These are phyloP conservation scores for Heliconius ismenius DNA, from an alignment of 2,888 invertebrate species.

Conservation along the genomic window DNA sequence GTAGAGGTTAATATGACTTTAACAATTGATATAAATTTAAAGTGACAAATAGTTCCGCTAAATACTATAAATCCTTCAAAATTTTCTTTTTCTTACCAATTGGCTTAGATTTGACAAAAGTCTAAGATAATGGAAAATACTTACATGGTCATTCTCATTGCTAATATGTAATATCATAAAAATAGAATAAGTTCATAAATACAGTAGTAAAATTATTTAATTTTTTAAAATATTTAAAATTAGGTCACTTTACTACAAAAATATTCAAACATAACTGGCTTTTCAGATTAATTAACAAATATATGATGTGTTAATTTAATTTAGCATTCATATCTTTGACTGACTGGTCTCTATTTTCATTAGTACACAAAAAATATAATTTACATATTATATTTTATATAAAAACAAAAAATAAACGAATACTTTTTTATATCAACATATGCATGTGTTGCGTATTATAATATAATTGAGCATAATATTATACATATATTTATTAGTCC, in stretches of 20 bases:
- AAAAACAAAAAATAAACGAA: neutral
- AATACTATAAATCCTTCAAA: neutral
- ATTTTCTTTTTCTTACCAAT: neutral
- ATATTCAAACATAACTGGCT: slow-evolving; percentile 3
- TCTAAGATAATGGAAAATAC: neutral
- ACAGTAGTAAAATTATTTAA: neutral
- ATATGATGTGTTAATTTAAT: neutral
- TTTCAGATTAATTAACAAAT: neutral
- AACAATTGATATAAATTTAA: neutral
- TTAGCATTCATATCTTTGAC: neutral
- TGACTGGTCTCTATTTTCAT: neutral
- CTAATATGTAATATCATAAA: neutral
- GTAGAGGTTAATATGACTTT: neutral
- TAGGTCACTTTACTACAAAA: slow-evolving; percentile 17
- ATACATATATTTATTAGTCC: neutral
- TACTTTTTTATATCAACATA: neutral
- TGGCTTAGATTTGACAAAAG: neutral
- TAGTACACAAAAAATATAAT: no score
- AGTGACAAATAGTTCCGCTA: neutral
- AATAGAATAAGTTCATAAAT: neutral
- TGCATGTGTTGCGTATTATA: neutral
- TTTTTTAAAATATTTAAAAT: neutral
- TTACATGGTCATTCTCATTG: neutral
- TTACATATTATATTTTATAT: no score
- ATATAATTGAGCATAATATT: slow-evolving; percentile 17